phyloP scores from a whole-genome alignment of 2,888 invertebrate species.

The Limnephilus marmoratus region DNA sequence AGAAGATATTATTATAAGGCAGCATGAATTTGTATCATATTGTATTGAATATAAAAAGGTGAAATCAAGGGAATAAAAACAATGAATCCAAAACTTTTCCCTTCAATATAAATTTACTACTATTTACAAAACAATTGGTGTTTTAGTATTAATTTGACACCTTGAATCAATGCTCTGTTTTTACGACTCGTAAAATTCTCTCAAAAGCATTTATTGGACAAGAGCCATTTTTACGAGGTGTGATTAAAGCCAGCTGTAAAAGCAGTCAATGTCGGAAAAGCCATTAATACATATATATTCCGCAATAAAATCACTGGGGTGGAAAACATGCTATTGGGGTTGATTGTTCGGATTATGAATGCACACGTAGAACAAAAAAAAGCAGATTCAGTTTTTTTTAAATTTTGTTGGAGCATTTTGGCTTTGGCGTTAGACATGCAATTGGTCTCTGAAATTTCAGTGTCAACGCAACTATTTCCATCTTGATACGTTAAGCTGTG shows the following conservation, averaged over 20 bases:
- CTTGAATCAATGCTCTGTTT: neutral
- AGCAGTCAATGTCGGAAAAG: slow-evolving; percentile 6
- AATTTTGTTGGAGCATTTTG: neutral
- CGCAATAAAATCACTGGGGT: slow-evolving; percentile 7
- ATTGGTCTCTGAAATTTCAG: no score
- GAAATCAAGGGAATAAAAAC: neutral
- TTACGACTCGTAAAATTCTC: neutral
- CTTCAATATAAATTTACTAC: neutral
- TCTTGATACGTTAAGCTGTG: no score
- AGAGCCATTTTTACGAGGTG: slow-evolving; percentile 11
- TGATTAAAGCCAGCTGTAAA: slow-evolving; percentile 22
- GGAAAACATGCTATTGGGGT: neutral
- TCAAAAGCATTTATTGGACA: slow-evolving; percentile 22
- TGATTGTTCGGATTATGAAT: neutral
- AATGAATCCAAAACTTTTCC: neutral
- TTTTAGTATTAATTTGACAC: neutral
- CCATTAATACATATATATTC: neutral
- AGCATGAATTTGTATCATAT: no score
- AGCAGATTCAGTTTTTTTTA: neutral
- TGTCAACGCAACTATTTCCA: no score
- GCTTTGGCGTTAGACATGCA: neutral
- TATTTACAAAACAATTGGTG: neutral
- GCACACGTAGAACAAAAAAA: neutral
- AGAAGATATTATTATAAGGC: no score
- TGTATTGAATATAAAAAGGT: no score